Conservation (phyloP, 2,888 invertebrate genomes). For the Rhyacophila evoluta region DNA sequence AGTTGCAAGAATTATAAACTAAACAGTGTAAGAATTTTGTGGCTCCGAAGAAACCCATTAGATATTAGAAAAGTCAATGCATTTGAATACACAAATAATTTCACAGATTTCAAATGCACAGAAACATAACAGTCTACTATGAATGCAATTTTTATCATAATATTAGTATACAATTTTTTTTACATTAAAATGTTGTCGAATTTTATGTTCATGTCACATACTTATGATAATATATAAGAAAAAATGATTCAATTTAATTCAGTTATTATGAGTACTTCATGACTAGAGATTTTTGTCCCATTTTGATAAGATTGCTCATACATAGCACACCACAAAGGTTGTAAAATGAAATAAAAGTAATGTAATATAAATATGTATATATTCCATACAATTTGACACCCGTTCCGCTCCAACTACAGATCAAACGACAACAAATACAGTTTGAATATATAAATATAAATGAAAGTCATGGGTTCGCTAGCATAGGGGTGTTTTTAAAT, state of each 20-base stretch:
- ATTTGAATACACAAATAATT: background rate
- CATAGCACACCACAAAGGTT: background rate
- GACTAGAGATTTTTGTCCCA: background rate
- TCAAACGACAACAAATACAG: no score
- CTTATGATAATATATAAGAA: slow-evolving; percentile 7
- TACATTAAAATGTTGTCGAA: background rate
- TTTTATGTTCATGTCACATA: background rate
- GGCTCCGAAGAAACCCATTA: slow-evolving; percentile 47
- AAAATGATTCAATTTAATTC: background rate
- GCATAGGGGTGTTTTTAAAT: background rate
- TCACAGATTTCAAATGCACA: background rate
- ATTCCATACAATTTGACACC: no score
- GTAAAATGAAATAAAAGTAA: no score
- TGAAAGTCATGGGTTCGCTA: slow-evolving; percentile 1
- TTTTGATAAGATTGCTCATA: background rate
- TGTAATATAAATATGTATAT: no score
- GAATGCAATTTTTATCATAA: slow-evolving; percentile 8
- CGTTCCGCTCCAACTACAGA: no score
- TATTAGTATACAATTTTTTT: background rate
- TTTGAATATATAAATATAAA: no score
- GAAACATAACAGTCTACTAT: background rate
- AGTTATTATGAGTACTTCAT: background rate
- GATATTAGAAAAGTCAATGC: slow-evolving; percentile 31
- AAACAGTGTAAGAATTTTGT: slow-evolving; percentile 7
- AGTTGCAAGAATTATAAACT: background rate